Conservation (phyloP, 1,140 invertebrate genomes). For the Caligus rogercresseyi region DNA sequence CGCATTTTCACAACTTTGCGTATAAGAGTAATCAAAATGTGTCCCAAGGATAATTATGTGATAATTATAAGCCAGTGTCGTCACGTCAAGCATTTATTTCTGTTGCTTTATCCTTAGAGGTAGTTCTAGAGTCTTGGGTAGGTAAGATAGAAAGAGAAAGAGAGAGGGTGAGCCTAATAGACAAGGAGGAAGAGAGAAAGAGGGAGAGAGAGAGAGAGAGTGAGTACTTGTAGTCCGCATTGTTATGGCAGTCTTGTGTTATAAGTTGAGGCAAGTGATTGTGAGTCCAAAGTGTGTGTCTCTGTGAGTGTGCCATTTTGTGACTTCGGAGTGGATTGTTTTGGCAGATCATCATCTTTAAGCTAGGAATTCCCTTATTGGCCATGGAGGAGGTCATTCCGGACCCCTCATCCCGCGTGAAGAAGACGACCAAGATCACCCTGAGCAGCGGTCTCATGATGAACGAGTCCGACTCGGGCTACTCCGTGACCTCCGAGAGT, state of each 20-base stretch:
- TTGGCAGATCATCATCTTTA: no score
- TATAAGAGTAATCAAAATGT: no score
- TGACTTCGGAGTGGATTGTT: no score
- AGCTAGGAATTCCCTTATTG: no score
- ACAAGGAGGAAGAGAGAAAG: background rate
- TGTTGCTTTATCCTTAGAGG: no score
- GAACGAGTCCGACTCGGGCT: constrained; percentile 10
- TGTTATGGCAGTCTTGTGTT: background rate
- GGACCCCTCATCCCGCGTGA: background rate
- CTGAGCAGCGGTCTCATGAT: background rate
- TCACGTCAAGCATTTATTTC: no score
- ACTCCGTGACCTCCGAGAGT: constrained; percentile 7
- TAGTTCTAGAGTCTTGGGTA: background rate
- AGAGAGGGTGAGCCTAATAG: background rate
- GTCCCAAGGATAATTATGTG: no score
- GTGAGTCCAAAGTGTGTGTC: background rate
- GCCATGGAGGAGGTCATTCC: background rate
- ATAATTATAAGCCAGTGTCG: no score
- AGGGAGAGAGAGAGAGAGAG: background rate
- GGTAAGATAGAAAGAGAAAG: background rate
- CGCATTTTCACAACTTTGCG: no score
- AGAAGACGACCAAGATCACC: background rate
- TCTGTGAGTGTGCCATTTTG: background rate
- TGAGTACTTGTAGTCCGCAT: background rate
- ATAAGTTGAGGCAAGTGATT: background rate